Evolutionary conservation across 64 coral and sea anemone species (phyloP).

Genomic region (Trachythela sp.): DNA sequence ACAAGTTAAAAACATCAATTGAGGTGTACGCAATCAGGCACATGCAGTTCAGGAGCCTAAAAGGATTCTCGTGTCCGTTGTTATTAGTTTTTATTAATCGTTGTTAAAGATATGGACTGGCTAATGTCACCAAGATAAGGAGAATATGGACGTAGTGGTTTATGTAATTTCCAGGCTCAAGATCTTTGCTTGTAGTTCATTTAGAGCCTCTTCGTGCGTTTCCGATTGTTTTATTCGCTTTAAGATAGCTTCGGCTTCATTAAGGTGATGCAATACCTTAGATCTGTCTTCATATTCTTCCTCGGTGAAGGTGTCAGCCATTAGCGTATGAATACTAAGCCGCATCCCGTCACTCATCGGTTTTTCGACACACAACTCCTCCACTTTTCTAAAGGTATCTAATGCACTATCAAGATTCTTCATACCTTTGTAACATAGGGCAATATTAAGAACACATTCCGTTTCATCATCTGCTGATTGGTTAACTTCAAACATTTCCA

Average conservation of each 20-base stretch:
- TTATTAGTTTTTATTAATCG: too few species aligned
- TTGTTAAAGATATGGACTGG: too few species aligned
- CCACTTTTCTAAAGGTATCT: background rate
- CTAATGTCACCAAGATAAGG: too few species aligned
- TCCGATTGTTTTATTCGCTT: background rate
- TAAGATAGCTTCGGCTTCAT: background rate
- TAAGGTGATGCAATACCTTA: background rate
- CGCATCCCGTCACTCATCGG: background rate
- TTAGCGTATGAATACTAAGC: background rate
- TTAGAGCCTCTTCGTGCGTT: background rate
- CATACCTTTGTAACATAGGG: conserved; percentile 1
- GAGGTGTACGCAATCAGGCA: too few species aligned
- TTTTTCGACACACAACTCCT: background rate
- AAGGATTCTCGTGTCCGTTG: too few species aligned
- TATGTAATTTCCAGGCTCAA: background rate
- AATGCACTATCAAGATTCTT: background rate
- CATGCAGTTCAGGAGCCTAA: too few species aligned
- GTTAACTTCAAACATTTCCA: background rate
- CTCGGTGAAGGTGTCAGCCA: background rate
- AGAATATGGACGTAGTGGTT: too few species aligned
- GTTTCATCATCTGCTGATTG: background rate
- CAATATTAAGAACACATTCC: background rate
- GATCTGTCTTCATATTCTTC: background rate
- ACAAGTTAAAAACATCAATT: too few species aligned
- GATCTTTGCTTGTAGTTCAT: background rate